These are phyloP conservation scores for Oxygymnocypris stewartii DNA, from an alignment of 2,113 vertebrate species.

Conservation along the genomic window DNA sequence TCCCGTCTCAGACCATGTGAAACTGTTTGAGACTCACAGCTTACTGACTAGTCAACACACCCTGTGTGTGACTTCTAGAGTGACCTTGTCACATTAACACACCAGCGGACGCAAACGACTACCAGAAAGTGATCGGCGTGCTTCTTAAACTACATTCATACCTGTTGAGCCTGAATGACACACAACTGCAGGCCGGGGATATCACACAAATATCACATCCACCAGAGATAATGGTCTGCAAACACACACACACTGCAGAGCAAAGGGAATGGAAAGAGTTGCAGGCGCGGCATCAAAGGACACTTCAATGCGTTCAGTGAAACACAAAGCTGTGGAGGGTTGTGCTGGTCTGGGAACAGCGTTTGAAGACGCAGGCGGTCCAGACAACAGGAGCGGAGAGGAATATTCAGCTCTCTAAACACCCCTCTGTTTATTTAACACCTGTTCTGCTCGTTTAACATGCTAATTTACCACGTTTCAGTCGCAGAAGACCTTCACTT, in stretches of 20 bases:
- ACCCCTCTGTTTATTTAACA: conserved; percentile 7
- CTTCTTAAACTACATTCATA: not conserved
- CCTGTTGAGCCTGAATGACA: not conserved
- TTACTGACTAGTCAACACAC: not conserved
- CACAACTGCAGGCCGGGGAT: not conserved
- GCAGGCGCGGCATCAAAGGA: not conserved
- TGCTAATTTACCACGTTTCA: no score
- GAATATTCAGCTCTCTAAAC: conserved; percentile 13
- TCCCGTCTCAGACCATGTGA: not conserved
- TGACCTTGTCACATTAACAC: not conserved
- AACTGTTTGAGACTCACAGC: not conserved
- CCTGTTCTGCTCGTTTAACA: no score
- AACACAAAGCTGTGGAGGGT: not conserved
- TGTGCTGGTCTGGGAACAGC: conserved; percentile 6
- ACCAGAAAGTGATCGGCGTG: not conserved
- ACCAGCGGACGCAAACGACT: not conserved
- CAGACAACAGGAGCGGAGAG: not conserved
- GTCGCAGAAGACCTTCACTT: no score
- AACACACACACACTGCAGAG: not conserved
- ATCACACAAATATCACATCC: not conserved
- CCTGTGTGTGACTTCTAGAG: conserved; percentile 4
- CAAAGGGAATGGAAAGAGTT: conserved; percentile 5
- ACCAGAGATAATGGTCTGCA: not conserved
- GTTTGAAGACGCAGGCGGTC: not conserved
- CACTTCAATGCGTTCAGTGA: not conserved